phyloP scores from a whole-genome alignment of 1,140 invertebrate genomes.

The Drosophila parvula region DNA sequence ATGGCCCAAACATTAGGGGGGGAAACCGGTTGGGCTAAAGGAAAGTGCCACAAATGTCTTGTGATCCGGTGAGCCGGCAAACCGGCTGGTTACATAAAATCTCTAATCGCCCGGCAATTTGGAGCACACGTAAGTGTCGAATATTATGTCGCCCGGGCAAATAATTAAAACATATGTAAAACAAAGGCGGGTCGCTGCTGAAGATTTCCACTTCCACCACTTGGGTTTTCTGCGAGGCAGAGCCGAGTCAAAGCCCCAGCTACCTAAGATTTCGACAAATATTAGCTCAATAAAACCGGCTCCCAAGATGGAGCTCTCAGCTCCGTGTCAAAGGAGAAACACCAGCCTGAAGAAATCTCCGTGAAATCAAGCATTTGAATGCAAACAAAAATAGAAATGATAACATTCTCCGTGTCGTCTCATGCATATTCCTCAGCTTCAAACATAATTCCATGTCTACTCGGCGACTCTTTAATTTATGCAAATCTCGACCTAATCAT shows the following conservation, averaged over 20 bases:
- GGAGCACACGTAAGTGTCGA: slow-evolving; percentile 45
- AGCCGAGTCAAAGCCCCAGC: slow-evolving; percentile 38
- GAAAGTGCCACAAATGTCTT: slow-evolving; percentile 52
- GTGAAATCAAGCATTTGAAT: slow-evolving; percentile 63
- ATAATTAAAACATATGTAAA: slow-evolving; percentile 55
- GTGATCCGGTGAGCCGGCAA: slow-evolving; percentile 30
- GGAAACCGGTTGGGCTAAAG: slow-evolving; percentile 40
- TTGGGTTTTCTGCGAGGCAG: slow-evolving; percentile 48
- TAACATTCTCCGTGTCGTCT: slow-evolving; percentile 58
- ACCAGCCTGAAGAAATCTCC: slow-evolving; percentile 40
- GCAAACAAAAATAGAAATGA: slow-evolving; percentile 77
- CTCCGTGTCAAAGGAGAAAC: slow-evolving; percentile 47
- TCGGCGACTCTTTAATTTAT: slow-evolving; percentile 58
- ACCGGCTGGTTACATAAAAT: slow-evolving; percentile 57
- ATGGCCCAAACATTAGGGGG: slow-evolving; percentile 31
- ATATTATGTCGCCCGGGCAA: slow-evolving; percentile 33
- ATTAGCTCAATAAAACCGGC: slow-evolving; percentile 67
- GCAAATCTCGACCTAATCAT: slow-evolving; percentile 76
- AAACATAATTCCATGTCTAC: neutral
- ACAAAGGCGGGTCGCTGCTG: slow-evolving; percentile 39
- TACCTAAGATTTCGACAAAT: slow-evolving; percentile 55
- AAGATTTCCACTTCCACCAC: slow-evolving; percentile 37
- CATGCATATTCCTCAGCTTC: slow-evolving; percentile 46
- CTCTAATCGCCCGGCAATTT: slow-evolving; percentile 31
- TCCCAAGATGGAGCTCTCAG: slow-evolving; percentile 7